phyloP scores from a whole-genome alignment of 2,888 invertebrate species.

The Stratiomys singularior region DNA sequence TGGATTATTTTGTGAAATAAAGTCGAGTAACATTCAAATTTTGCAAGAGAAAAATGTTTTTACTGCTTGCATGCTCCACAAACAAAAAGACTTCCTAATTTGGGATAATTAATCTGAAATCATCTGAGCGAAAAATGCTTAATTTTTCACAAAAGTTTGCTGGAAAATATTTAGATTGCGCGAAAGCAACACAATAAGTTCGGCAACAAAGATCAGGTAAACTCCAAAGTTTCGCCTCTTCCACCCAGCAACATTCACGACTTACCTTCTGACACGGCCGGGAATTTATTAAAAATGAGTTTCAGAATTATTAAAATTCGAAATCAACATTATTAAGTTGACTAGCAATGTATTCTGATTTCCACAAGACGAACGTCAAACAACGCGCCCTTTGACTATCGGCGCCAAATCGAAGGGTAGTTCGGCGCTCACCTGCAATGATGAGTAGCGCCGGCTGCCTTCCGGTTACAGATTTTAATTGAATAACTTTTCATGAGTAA shows the following conservation, averaged over 20 bases:
- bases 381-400: conserved; percentile 1
- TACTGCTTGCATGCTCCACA: neutral
- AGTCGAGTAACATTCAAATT: too few species aligned
- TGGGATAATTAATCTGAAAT: conserved; percentile 35
- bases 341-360: neutral
- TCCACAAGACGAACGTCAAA: neutral
- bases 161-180: conserved; percentile 24
- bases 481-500: conserved; percentile 46
- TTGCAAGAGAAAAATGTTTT: neutral
- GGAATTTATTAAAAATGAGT: conserved; percentile 36
- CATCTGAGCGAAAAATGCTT: conserved; percentile 12
- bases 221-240: conserved; percentile 12
- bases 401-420: neutral
- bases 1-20: too few species aligned
- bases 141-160: conserved; percentile 10
- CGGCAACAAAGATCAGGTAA: neutral
- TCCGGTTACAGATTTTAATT: conserved; percentile 46
- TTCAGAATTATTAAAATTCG: conserved; percentile 35
- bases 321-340: conserved; percentile 26
- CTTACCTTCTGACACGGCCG: neutral
- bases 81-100: neutral
- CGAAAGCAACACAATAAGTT: neutral
- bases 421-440: conserved; percentile 24
- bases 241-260: neutral
- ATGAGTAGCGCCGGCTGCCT: conserved; percentile 34